A percentile compares a stretch with the other conserved stretches of the same genome.
Conservation (phyloP, 2,797 vertebrate genomes). For the Protonibea diacanthus region DNA sequence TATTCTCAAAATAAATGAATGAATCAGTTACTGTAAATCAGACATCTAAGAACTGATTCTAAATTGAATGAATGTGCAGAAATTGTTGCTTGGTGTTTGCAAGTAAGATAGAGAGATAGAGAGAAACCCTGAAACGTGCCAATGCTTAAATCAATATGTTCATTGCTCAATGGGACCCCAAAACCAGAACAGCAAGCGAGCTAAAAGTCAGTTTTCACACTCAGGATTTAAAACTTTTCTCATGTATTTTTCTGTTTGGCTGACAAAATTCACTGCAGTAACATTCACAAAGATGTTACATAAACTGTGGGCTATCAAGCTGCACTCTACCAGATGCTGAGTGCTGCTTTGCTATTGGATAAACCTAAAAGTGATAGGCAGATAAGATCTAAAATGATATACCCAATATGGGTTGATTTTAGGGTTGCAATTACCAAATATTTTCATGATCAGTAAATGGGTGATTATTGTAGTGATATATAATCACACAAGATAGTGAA, state of each 20-base stretch:
- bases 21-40: not conserved
- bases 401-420: not conserved
- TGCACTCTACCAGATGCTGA: not conserved
- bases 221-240: not conserved
- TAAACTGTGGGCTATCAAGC: constrained; percentile 10
- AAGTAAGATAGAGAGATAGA: not conserved
- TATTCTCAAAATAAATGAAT: constrained; percentile 27
- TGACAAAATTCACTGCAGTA: not conserved
- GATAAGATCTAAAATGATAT: not conserved
- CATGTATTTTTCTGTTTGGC: not conserved
- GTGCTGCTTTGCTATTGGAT: not conserved
- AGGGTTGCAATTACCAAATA: not conserved
- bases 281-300: constrained; percentile 8
- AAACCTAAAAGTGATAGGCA: too few relatives aligned
- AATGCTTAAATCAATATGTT: constrained; percentile 30
- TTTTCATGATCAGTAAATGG: not conserved
- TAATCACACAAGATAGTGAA: not conserved
- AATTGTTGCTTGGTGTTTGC: not conserved
- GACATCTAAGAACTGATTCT: constrained; percentile 8
- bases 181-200: constrained; percentile 30
- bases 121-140: not conserved
- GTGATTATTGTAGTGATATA: not conserved
- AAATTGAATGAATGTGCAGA: not conserved
- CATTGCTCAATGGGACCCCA: not conserved
- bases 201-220: constrained; percentile 21